Evolutionary conservation across 2,113 vertebrate species (phyloP), one percentile per base, ranked within the genome.

Genomic region (Leptobrachium leishanense): DNA sequence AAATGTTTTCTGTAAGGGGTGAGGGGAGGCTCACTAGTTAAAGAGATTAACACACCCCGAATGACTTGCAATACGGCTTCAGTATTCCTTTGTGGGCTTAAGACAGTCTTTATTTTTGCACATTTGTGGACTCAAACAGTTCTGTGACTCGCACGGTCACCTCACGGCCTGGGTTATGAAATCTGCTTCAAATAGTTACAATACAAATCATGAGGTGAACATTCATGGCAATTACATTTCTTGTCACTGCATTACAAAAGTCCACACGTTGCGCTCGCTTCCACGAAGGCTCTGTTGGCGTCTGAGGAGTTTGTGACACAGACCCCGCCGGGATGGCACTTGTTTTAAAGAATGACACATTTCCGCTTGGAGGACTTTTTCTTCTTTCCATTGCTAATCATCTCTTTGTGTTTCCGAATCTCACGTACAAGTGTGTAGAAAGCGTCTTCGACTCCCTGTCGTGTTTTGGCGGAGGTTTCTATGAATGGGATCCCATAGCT

Each of bases 401-500:
- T 94, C 87, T 94, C 94, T 84, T 95, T 95, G 77, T 95, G 94
- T 84, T 85, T 90, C 82, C 94, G 90, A 75, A 95, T 95, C 85
- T 95, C 94, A 63, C 94, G 87, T 20, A 95, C 94, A 31, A 95
- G 87, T 1, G 94, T 95, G 82, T 95, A 95, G 79, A 95, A 95
- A 0, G 93, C 94, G 76, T 95, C 94, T 75, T 95, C 94, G 46
- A 95, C 94, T 20, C 94, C 94, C 94, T 95, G 94, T 91, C 94
- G 88, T 43, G 94, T 95, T 90, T 95, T 95, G 82, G 94, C 94
- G 0, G 94, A 95, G 0, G 94, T 95, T 88, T 95, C 94, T 0
- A 95, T 91, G 81, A 94, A 95, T 0, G 94, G 94, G 10, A 95
- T 93, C 1, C 92, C 90, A 9, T 92, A 95, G 81, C 89, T 92